Conservation (phyloP, 2,113 vertebrate species). For the Chiloscyllium plagiosum region DNA sequence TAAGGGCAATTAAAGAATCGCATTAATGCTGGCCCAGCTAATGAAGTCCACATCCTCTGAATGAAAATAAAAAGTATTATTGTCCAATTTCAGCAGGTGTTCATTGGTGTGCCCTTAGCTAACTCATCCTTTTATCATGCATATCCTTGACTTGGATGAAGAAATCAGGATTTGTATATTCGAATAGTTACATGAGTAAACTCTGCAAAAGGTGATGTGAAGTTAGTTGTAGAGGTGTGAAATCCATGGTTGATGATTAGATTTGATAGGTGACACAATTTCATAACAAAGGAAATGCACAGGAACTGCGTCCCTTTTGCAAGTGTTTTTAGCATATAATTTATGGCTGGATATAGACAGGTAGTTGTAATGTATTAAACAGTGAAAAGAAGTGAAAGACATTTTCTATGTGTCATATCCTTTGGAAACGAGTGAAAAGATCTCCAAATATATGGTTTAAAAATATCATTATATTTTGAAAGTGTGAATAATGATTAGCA, state of each 20-base stretch:
- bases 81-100: background rate
- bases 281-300: background rate
- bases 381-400: no score
- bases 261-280: background rate
- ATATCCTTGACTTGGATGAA: background rate
- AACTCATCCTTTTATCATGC: background rate
- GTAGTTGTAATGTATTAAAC: background rate
- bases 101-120: background rate
- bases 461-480: background rate
- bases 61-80: background rate
- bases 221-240: background rate
- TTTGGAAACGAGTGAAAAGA: background rate
- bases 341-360: background rate
- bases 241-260: background rate
- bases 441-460: background rate
- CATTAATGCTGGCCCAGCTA: no score
- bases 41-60: no score
- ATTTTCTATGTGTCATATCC: background rate
- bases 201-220: background rate
- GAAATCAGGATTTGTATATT: background rate
- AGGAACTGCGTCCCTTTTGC: background rate
- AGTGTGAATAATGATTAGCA: background rate
- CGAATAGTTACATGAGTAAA: background rate
- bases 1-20: no score
- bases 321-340: background rate